Percentiles rank a stretch among this genome's conserved stretches.
Conservation (phyloP, 2,888 invertebrate species). For the Aleiodes alternator region DNA sequence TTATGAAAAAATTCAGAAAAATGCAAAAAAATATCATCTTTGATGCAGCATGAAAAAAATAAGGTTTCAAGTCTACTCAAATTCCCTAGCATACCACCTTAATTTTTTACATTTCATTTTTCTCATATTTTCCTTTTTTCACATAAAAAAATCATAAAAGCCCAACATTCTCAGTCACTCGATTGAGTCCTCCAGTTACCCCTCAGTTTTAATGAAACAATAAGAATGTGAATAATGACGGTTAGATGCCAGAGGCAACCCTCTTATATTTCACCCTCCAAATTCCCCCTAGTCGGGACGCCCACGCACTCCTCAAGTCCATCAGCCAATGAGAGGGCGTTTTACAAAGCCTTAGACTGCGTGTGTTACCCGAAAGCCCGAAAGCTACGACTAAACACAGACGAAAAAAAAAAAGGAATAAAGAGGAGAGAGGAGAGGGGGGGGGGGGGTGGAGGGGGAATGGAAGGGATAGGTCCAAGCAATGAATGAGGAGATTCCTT, state of each 20-base stretch:
- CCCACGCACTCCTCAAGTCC: constrained; percentile 56
- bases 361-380: constrained; percentile 55
- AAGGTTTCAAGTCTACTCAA: too few species aligned
- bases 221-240: constrained; percentile 15
- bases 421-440: constrained; percentile 13
- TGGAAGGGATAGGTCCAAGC: constrained; percentile 17
- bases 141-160: too few species aligned
- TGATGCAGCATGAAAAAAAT: too few species aligned
- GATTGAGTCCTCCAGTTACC: too few species aligned
- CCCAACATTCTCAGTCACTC: too few species aligned
- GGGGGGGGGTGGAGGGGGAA: background rate
- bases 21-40: too few species aligned
- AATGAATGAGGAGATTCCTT: constrained; percentile 12
- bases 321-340: constrained; percentile 61
- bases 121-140: too few species aligned
- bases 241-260: background rate
- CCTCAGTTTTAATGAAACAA: background rate
- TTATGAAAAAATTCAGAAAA: too few species aligned
- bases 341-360: constrained; percentile 57
- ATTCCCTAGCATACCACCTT: too few species aligned
- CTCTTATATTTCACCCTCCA: constrained; percentile 13
- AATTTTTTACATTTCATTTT: too few species aligned
- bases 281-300: constrained; percentile 27
- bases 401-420: constrained; percentile 33
- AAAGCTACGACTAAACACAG: constrained; percentile 49